Conservation (phyloP, 2,888 invertebrate genomes). For the Polymixis lichenea region DNA sequence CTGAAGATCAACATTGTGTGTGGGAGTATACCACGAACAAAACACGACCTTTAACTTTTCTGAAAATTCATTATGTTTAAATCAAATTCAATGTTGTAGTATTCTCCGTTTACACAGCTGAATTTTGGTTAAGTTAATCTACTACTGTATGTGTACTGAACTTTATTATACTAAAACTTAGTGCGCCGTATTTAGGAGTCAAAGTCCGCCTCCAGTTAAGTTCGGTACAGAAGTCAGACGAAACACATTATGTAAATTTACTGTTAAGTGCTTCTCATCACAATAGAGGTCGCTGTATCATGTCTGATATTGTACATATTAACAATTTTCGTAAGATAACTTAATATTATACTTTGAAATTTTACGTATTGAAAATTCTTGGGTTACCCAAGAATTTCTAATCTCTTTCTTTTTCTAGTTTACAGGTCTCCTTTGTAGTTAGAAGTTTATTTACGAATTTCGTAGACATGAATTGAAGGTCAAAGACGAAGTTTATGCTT, state of each 20-base stretch:
- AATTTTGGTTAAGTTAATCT: slow-evolving; percentile 21
- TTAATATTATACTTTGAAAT: slow-evolving; percentile 1
- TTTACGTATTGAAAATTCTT: background rate
- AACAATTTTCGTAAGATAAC: background rate
- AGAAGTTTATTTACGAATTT: background rate
- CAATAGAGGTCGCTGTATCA: slow-evolving; percentile 29
- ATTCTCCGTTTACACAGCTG: slow-evolving; percentile 10
- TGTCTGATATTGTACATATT: slow-evolving; percentile 17
- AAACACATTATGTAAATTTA: slow-evolving; percentile 55
- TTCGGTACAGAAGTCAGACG: slow-evolving; percentile 43
- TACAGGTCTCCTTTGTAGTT: background rate
- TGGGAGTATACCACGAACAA: background rate
- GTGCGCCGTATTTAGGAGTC: slow-evolving; percentile 47
- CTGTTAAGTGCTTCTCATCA: slow-evolving; percentile 40
- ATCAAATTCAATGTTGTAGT: slow-evolving; percentile 3
- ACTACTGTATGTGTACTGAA: slow-evolving; percentile 11
- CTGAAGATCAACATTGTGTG: background rate
- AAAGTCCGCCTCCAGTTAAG: slow-evolving; percentile 46
- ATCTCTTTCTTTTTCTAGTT: background rate
- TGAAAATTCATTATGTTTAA: background rate
- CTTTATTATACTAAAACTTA: slow-evolving; percentile 28
- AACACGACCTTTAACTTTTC: background rate
- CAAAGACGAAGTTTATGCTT: background rate
- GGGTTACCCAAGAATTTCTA: background rate
- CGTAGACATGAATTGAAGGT: background rate